Evolutionary conservation across 2,797 vertebrate genomes (phyloP).

Genomic region (Alauda arvensis): DNA sequence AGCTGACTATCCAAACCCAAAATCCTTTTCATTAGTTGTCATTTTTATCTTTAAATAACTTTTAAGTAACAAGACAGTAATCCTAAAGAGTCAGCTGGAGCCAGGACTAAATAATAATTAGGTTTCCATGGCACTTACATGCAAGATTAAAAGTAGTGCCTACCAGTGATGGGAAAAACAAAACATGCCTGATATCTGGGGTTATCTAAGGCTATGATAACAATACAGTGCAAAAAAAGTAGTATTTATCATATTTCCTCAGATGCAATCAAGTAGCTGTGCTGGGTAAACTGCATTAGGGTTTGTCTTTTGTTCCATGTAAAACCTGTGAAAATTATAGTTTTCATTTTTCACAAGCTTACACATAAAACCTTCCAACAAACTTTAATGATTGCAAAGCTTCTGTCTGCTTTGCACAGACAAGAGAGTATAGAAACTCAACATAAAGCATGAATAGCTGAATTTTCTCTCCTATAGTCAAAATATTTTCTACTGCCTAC

Average conservation of each 20-base stretch:
- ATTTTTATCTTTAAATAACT: neutral
- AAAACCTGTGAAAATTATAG: neutral
- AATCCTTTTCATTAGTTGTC: neutral
- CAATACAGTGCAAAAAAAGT: neutral
- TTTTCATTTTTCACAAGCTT: neutral
- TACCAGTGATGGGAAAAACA: neutral
- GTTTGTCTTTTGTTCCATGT: neutral
- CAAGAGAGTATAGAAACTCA: neutral
- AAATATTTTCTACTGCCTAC: neutral
- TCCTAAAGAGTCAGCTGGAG: neutral
- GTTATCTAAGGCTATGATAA: neutral
- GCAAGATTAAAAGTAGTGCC: neutral
- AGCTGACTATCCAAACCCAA: neutral
- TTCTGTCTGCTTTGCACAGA: neutral
- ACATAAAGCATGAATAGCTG: neutral
- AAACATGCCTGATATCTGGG: accelerated
- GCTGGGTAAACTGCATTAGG: neutral
- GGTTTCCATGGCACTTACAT: neutral
- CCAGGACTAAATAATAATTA: neutral
- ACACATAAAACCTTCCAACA: neutral
- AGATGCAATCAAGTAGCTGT: neutral
- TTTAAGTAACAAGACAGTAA: neutral
- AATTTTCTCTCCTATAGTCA: neutral
- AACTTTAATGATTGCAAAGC: neutral
- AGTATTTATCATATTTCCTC: neutral